Conservation (phyloP, 1,140 invertebrate genomes). For the Wasmannia auropunctata region DNA sequence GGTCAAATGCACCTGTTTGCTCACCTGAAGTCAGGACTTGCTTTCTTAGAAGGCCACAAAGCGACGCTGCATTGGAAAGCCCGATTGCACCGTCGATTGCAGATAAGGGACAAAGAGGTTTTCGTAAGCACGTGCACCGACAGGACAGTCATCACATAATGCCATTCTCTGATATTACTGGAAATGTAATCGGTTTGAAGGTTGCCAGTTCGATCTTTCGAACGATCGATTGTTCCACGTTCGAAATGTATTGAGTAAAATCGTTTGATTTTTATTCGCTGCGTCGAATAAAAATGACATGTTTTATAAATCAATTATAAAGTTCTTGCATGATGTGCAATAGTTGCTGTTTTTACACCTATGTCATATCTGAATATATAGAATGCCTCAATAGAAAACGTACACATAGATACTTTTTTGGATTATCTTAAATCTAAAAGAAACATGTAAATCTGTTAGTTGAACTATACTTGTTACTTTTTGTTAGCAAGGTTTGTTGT, state of each 20-base stretch:
- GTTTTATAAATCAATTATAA: not conserved
- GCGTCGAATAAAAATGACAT: not conserved
- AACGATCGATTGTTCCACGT: constrained; percentile 52
- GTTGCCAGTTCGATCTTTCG: constrained; percentile 60
- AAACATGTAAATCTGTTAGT: not conserved
- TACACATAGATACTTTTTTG: not conserved
- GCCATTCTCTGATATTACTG: constrained; percentile 54
- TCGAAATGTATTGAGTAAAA: not conserved
- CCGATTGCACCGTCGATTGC: not conserved
- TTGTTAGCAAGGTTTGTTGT: not conserved
- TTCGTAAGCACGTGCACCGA: not conserved
- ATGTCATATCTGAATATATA: not conserved
- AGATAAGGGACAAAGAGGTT: not conserved
- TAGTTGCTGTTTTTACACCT: not conserved
- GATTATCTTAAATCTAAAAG: not conserved
- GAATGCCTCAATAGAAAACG: not conserved
- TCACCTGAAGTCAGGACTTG: constrained; percentile 79
- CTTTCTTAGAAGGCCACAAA: constrained; percentile 46
- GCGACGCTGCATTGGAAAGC: not conserved
- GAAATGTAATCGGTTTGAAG: constrained; percentile 56
- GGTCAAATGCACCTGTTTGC: constrained; percentile 80
- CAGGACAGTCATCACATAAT: not conserved
- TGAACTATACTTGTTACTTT: too few relatives aligned
- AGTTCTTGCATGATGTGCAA: not conserved
- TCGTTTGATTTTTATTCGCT: not conserved